Percentiles rank a stretch among this genome's conserved stretches.
These are phyloP conservation scores for Myrmecophaga tridactyla DNA, from an alignment of 2,113 vertebrate species.

Conservation along the genomic window DNA sequence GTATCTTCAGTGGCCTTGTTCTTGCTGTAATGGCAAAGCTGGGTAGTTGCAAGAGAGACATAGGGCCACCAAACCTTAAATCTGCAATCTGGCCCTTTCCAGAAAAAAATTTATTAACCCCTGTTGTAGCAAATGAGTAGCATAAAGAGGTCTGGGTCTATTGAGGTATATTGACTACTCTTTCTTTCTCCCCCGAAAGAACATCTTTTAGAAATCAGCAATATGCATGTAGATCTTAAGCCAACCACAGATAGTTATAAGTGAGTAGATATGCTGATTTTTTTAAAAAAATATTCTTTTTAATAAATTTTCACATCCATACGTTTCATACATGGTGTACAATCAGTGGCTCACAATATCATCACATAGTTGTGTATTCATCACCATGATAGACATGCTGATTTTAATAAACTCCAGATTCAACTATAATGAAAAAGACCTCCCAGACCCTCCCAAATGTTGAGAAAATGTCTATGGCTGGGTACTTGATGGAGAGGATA, in stretches of 20 bases:
- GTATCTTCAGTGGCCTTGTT: neutral
- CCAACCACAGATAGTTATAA: neutral
- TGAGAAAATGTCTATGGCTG: neutral
- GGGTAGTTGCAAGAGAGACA: neutral
- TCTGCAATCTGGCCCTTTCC: neutral
- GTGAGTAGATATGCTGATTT: neutral
- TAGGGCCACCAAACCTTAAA: neutral
- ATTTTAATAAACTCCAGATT: neutral
- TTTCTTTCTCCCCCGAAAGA: neutral
- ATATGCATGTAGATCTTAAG: neutral
- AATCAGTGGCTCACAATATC: too few species aligned
- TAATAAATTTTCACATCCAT: too few species aligned
- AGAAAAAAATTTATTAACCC: neutral
- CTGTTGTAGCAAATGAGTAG: neutral
- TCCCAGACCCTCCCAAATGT: neutral
- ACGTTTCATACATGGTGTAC: too few species aligned
- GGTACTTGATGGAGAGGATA: neutral
- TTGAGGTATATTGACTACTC: neutral
- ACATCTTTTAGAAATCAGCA: neutral
- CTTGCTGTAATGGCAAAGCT: accelerated
- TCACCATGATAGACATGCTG: neutral
- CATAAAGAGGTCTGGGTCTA: neutral
- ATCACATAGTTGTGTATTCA: too few species aligned
- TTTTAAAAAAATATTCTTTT: too few species aligned
- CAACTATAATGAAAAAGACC: neutral